Evolutionary conservation across 2,113 vertebrate genomes (phyloP).

Genomic region (Atlantisia rogersi): DNA sequence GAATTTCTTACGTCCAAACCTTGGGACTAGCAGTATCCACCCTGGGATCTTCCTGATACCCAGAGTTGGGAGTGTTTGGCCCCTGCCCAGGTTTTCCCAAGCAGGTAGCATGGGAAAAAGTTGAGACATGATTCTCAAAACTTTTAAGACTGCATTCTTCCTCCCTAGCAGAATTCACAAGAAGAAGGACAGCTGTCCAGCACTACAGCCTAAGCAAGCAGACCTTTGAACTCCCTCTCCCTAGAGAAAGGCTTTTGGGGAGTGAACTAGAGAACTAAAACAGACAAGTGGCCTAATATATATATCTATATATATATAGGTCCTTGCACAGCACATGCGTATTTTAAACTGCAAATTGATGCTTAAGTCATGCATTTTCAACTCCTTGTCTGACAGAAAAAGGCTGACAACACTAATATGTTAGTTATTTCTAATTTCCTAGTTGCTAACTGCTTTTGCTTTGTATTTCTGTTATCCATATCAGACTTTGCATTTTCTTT

Average conservation of each 20-base stretch:
- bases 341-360: neutral
- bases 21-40: neutral
- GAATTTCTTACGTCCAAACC: neutral
- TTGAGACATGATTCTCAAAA: neutral
- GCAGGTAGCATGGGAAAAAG: accelerated
- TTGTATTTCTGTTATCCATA: neutral
- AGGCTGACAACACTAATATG: neutral
- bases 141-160: neutral
- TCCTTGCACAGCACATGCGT: neutral
- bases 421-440: neutral
- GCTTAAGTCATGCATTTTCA: neutral
- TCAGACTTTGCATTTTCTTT: neutral
- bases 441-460: neutral
- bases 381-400: neutral
- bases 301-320: neutral
- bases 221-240: neutral
- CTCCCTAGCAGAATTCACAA: neutral
- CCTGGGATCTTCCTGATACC: neutral
- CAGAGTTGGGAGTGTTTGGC: neutral
- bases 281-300: neutral
- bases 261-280: neutral
- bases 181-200: neutral
- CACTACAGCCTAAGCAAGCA: neutral
- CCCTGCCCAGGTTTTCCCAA: neutral
- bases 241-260: neutral